These are phyloP conservation scores for Carlito syrichta DNA, from an alignment of 2,113 vertebrate species.

Conservation along the genomic window DNA sequence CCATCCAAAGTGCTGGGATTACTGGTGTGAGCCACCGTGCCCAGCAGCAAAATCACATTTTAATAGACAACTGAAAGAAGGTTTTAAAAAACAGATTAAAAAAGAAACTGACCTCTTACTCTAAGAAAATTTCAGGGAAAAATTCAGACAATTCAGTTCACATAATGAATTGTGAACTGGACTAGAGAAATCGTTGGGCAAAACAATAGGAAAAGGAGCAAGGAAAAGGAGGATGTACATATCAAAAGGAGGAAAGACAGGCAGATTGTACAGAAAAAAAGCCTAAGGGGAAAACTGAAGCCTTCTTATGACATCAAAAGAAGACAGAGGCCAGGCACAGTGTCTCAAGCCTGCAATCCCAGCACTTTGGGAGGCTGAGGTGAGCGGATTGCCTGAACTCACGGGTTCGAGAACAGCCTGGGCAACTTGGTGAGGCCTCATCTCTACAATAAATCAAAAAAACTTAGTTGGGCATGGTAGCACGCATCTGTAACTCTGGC, in stretches of 20 bases:
- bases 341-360: too few relatives aligned
- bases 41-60: neutral
- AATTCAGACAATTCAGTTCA: neutral
- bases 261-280: neutral
- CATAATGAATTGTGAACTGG: neutral
- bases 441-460: too few relatives aligned
- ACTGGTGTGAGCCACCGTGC: too few relatives aligned
- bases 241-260: neutral
- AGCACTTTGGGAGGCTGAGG: too few relatives aligned
- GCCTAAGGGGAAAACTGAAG: neutral
- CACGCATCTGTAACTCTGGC: too few relatives aligned
- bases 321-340: too few relatives aligned
- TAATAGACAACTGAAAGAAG: neutral
- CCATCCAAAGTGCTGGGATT: too few relatives aligned
- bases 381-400: too few relatives aligned
- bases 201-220: neutral
- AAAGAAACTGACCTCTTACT: neutral
- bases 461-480: too few relatives aligned
- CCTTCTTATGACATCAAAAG: neutral
- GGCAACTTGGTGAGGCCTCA: too few relatives aligned
- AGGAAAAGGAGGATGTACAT: neutral
- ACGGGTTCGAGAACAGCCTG: too few relatives aligned
- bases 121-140: neutral
- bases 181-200: neutral
- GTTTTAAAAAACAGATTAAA: neutral